These are phyloP conservation scores for Ispidina lecontei DNA, from an alignment of 2,797 vertebrate species.

Conservation along the genomic window DNA sequence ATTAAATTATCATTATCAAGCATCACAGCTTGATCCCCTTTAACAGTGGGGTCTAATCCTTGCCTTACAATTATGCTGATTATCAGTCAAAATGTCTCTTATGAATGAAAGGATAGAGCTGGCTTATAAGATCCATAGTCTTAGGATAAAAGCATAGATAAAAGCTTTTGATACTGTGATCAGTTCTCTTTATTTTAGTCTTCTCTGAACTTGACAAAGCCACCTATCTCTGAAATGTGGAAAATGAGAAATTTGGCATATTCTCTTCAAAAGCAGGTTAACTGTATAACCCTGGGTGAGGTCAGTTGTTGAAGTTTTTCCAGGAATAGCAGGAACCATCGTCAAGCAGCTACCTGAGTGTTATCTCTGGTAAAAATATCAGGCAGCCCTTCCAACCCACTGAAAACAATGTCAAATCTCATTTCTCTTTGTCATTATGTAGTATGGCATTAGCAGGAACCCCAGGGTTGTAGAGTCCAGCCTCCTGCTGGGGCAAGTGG, in stretches of 20 bases:
- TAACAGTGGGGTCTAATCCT: not conserved
- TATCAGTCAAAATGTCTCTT: not conserved
- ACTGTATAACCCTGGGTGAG: not conserved
- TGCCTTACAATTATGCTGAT: not conserved
- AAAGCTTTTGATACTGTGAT: not conserved
- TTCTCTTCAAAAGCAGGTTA: not conserved
- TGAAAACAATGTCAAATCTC: not conserved
- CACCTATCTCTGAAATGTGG: not conserved
- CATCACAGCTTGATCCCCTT: not conserved
- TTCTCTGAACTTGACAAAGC: not conserved
- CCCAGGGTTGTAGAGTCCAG: rapidly evolving
- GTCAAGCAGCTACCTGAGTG: not conserved
- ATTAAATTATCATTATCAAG: not conserved
- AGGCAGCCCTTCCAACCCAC: not conserved
- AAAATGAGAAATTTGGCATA: rapidly evolving
- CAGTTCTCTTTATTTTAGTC: not conserved
- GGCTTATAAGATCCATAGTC: not conserved
- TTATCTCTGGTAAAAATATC: not conserved
- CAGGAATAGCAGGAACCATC: not conserved
- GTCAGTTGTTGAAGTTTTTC: not conserved
- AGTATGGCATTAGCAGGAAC: not conserved
- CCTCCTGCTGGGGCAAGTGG: not conserved
- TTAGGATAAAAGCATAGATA: not conserved
- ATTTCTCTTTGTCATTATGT: not conserved
- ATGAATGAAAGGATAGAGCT: not conserved